Percentiles rank a stretch among this genome's conserved stretches.
Conservation (phyloP, 2,888 invertebrate species). For the Notodonta ziczac region DNA sequence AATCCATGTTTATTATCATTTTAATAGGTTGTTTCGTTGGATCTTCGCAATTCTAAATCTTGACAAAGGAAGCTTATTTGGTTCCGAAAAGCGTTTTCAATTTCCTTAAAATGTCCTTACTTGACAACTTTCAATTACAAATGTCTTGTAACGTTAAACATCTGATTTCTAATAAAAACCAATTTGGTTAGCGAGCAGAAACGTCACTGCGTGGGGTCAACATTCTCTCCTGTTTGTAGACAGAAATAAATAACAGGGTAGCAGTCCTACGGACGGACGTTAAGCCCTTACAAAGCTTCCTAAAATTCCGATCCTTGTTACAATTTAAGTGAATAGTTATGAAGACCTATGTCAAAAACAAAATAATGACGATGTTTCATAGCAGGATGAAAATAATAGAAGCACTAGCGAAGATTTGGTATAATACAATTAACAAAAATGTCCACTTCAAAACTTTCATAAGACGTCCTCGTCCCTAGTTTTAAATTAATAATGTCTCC, state of each 20-base stretch:
- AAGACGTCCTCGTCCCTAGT: not conserved
- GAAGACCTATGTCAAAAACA: not conserved
- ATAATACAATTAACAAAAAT: too few relatives aligned
- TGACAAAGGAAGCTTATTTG: not conserved
- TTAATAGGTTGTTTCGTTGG: constrained; percentile 43
- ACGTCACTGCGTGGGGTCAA: not conserved
- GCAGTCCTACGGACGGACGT: not conserved
- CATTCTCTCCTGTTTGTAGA: not conserved
- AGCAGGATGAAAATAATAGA: too few relatives aligned
- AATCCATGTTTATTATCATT: constrained; percentile 32
- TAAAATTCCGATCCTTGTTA: not conserved
- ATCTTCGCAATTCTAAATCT: not conserved
- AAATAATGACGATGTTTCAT: too few relatives aligned
- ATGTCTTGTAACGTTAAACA: too few relatives aligned
- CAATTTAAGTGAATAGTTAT: not conserved
- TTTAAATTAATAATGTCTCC: constrained; percentile 22
- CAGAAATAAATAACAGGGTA: not conserved
- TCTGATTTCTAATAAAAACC: too few relatives aligned
- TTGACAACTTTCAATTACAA: too few relatives aligned
- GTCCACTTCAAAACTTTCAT: not conserved
- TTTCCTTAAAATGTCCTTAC: too few relatives aligned
- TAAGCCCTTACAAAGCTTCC: not conserved
- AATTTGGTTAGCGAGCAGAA: too few relatives aligned
- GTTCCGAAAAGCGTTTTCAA: too few relatives aligned
- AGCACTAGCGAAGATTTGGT: too few relatives aligned